Evolutionary conservation across 1,140 invertebrate genomes (phyloP).

Genomic region (Luehdorfia chinensis): DNA sequence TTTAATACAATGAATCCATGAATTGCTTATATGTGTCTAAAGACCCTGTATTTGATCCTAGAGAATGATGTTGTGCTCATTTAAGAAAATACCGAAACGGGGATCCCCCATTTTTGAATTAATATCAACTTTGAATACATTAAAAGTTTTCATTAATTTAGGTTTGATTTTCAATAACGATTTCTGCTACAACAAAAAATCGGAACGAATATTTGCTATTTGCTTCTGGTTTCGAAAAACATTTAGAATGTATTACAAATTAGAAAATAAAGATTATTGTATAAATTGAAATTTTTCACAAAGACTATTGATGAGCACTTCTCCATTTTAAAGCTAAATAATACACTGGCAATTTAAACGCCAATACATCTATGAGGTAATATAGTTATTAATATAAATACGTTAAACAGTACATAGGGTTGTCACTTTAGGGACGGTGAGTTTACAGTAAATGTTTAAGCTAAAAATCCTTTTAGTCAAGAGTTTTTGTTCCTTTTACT

Average conservation of each 20-base stretch:
- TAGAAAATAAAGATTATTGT: not conserved
- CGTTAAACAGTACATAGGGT: not conserved
- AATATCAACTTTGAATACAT: not conserved
- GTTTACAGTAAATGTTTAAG: not conserved
- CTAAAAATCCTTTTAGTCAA: not conserved
- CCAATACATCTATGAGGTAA: constrained; percentile 7
- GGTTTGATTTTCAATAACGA: not conserved
- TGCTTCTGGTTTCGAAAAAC: too few relatives aligned
- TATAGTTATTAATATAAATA: not conserved
- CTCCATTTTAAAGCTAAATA: not conserved
- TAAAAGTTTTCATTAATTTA: not conserved
- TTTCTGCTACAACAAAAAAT: not conserved
- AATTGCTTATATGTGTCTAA: constrained; percentile 5
- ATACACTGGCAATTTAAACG: not conserved
- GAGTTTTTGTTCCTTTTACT: not conserved
- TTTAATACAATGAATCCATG: not conserved
- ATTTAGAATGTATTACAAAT: not conserved
- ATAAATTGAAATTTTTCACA: too few relatives aligned
- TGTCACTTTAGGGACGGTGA: constrained; percentile 3
- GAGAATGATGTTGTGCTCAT: not conserved
- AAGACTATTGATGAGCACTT: constrained; percentile 6
- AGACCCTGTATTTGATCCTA: constrained; percentile 10
- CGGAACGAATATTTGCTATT: too few relatives aligned
- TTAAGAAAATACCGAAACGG: not conserved
- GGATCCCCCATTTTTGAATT: not conserved